A percentile compares a stretch with the other conserved stretches of the same genome.
Evolutionary conservation across 2,797 vertebrate genomes (phyloP).

Genomic region (Sardinella longiceps): DNA sequence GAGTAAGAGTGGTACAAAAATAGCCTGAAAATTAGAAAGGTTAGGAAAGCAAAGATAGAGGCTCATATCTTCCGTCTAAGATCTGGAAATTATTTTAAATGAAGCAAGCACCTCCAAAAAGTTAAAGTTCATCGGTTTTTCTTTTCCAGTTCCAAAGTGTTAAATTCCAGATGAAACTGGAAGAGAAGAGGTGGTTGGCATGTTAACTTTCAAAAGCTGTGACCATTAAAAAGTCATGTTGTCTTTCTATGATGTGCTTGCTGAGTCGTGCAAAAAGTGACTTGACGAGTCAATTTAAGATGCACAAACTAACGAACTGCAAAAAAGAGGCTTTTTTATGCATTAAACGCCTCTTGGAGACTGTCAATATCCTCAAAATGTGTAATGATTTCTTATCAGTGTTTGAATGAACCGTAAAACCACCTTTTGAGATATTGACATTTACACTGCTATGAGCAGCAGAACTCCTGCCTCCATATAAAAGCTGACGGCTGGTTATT

Average conservation of each 20-base stretch:
- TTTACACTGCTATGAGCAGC: conserved; percentile 76
- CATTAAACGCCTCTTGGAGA: conserved; percentile 70
- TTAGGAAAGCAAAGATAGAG: not conserved
- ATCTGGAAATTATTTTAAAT: not conserved
- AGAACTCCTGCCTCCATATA: conserved; percentile 64
- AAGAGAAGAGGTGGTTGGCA: not conserved
- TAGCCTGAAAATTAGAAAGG: conserved; percentile 22
- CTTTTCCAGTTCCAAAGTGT: conserved; percentile 57
- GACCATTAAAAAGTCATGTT: conserved; percentile 47
- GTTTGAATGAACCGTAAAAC: conserved; percentile 80
- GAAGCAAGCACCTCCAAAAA: conserved; percentile 37
- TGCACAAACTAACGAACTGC: conserved; percentile 76
- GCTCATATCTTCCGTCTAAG: not conserved
- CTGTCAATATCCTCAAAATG: conserved; percentile 74
- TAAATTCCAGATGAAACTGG: conserved; percentile 37
- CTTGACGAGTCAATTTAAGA: conserved; percentile 77
- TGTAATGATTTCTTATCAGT: conserved; percentile 79
- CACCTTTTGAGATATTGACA: conserved; percentile 83
- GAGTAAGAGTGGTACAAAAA: conserved; percentile 18
- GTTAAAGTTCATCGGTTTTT: conserved; percentile 45
- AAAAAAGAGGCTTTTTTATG: conserved; percentile 73
- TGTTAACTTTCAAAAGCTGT: conserved; percentile 24
- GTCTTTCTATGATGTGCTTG: conserved; percentile 56
- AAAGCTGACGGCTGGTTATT: conserved; percentile 69
- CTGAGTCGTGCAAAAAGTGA: conserved; percentile 71